Evolutionary conservation across 2,113 vertebrate species (phyloP).

Genomic region (Polyodon spathula): DNA sequence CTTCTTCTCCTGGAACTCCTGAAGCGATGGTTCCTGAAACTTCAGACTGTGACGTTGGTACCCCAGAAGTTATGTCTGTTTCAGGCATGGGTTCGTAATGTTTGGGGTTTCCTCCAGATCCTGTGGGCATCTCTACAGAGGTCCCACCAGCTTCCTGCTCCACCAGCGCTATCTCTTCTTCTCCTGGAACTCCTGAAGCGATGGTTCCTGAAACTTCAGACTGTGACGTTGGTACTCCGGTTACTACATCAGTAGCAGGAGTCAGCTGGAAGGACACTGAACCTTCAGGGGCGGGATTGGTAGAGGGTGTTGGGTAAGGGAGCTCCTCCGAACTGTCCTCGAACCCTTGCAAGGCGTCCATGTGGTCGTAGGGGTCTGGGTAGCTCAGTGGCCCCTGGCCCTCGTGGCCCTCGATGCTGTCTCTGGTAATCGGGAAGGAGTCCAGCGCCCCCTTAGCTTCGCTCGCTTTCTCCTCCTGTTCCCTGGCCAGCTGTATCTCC

Average conservation of each 20-base stretch:
- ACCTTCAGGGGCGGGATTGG: constrained; percentile 12
- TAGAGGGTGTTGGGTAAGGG: constrained; percentile 6
- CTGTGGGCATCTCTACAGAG: constrained; percentile 4
- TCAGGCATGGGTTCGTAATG: constrained; percentile 28
- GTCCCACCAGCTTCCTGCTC: background rate
- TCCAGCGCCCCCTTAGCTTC: constrained; percentile 68
- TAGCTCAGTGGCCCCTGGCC: constrained; percentile 9
- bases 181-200: constrained; percentile 7
- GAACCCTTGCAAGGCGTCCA: too few relatives aligned
- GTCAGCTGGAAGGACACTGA: constrained; percentile 24
- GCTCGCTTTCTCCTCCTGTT: constrained; percentile 42
- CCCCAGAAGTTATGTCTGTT: constrained; percentile 12
- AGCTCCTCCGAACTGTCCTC: constrained; percentile 18
- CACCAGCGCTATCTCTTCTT: too few relatives aligned
- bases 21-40: too few relatives aligned
- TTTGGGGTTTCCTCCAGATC: constrained; percentile 23
- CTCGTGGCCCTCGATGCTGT: background rate
- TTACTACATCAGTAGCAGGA: constrained; percentile 16
- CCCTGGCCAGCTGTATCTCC: constrained; percentile 49
- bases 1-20: too few relatives aligned
- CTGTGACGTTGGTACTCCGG: constrained; percentile 12
- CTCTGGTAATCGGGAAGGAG: constrained; percentile 42
- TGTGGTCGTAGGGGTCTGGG: constrained; percentile 4
- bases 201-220: constrained; percentile 1
- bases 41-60: background rate